These are phyloP conservation scores for Peromyscus attwateri DNA, from an alignment of 2,797 vertebrate genomes.

Conservation along the genomic window DNA sequence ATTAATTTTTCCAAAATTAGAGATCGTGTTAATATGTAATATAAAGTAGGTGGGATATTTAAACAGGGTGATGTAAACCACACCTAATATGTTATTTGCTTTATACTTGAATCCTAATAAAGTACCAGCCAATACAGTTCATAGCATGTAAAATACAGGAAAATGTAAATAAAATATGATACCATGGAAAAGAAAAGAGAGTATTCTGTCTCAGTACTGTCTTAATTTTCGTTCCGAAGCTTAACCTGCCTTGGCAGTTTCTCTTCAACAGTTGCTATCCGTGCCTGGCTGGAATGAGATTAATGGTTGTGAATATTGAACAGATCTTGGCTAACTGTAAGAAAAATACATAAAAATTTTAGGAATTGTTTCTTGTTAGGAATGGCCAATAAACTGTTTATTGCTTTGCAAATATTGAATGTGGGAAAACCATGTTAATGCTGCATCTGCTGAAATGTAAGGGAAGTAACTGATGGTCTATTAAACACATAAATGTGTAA, in stretches of 20 bases:
- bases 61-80: not conserved
- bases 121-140: not conserved
- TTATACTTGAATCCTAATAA: not conserved
- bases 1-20: conserved; percentile 15
- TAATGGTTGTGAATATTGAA: conserved; percentile 71
- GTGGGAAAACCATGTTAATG: conserved; percentile 75
- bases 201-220: conserved; percentile 25
- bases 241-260: conserved; percentile 28
- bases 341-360: conserved; percentile 76
- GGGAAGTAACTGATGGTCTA: conserved; percentile 41
- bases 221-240: conserved; percentile 45
- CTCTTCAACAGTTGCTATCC: conserved; percentile 36
- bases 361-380: conserved; percentile 82
- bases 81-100: not conserved
- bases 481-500: conserved; percentile 49
- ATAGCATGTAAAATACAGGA: not conserved
- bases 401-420: conserved; percentile 78
- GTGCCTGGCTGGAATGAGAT: conserved; percentile 58
- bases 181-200: not conserved
- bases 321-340: conserved; percentile 62
- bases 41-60: not conserved
- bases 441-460: conserved; percentile 68
- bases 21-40: not conserved
- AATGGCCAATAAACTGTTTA: conserved; percentile 82
- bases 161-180: conserved; percentile 51